Evolutionary conservation across 2,113 vertebrate genomes (phyloP), one percentile per base, ranked within the genome.

Genomic region (Zeus faber): DNA sequence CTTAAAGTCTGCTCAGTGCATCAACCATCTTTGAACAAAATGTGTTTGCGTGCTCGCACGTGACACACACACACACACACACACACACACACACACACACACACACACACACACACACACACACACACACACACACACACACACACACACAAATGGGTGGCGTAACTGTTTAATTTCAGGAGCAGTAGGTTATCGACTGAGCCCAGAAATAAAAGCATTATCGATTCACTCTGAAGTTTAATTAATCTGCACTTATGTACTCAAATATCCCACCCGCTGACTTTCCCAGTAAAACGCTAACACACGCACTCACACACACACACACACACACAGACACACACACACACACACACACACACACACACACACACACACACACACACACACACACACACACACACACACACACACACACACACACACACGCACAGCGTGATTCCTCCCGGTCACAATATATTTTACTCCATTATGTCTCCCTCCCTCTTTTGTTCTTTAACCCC

Each of bases 191-290:
- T 76, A 86, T 79, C 9, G 69, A 81, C 70, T 68, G 35, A 57
- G 62, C 54, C 64, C 23, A 22, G 60, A 67, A 81, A 74, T 72
- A 67, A 81, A 78, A 71, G 62, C 65, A 35, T 51, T 65, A 84
- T 82, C 2, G 79, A 84, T 82, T 62, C 33, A 46, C 57, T 68
- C 54, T 63, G 57, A 81, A 74, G 67, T 82, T 77, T 74, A 83
- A 85, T 85, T 82, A 82, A 80, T 83, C 60, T 66, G 63, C 67
- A 61, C 52, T 72, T 70, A 62, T 63, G 56, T 62, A 65, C 33
- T 51, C 35, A 60, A 57, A 65, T 41, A 57, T 8, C 31, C 27
- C 49, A 18, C 16, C n/a, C 27, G 6, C 39, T 18, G 4, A 29
- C 27, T 5, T 9, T 5, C 27, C 4, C 27, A 29, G 4, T 5